Evolutionary conservation across 2,888 invertebrate genomes (phyloP), one percentile per base, ranked within the genome.

Genomic region (Palloptera scutellata): DNA sequence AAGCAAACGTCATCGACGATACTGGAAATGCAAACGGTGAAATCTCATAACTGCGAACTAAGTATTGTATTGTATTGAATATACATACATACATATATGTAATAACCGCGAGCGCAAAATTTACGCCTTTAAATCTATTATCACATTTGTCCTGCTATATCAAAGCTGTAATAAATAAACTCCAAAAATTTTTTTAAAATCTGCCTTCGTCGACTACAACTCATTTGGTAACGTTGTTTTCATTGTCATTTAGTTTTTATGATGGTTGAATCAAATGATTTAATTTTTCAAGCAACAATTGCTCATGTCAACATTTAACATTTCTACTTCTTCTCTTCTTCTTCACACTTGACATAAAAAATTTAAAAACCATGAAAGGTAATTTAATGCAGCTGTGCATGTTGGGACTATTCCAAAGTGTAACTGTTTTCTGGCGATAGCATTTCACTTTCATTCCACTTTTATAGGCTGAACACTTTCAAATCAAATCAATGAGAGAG

Each of bases 391-490:
- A 68, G 51, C 30, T 54, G 42, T 48, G 20, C 1, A 43, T 45
- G 60, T 54, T 30, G 30, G 30, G 30, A 42, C 42, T n/a, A 42
- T 59, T 59, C 11, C 59, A 59, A 40, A 59, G n/a, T 42, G 57
- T 57, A 11, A 9, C n/a, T 59, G 41, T 43, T n/a, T 42, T 59
- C 19, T n/a, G 51, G 62, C 62, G 20, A 45, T 42, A 12, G 15
- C 20, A 61, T 15, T 54, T 41, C 43, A 60, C 42, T 30, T 6
- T 30, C 20, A 12, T n/a, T n/a, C 54, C 54, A 61, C 54, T 17
- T 42, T 30, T 60, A 60, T 40, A 61, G 62, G 65, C 72, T 65
- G 58, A 30, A 69, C 73, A 62, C 61, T 60, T 64, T 53, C 67
- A 62, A 55, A 45, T 62, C 17, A 40, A 13, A 63, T 54, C 52